Base-by-base conservation (phyloP, 2,888 invertebrate species). In the Sarcophaga carnaria region DNA sequence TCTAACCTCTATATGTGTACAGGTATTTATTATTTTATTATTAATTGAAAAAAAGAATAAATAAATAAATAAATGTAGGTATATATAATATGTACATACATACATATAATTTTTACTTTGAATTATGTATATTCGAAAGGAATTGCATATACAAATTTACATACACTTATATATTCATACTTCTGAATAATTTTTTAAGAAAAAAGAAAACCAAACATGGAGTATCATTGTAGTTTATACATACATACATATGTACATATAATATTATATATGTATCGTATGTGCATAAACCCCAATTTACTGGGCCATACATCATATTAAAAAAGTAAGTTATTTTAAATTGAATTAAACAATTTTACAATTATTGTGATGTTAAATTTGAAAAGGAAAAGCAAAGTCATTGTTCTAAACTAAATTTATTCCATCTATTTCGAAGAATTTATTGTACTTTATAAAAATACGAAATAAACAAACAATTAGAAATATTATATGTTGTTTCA, bases 341-440 rank as follows among this genome's bases (percentile, higher is more conserved):
- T 37, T 37, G 37, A 37, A 37, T 37, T 37, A 37, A 37, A 37
- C 37, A 45, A 63, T 67, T 27, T 25, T 67, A 60, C 59, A 82
- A 79, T 79, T 79, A 90, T 91, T 91, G 91, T 91, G 91, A 91
- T 91, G 91, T 91, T 91, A 90, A 90, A 90, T 78, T 37, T 37
- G 64, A 72, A 72, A 80, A 60, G 11, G 47, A 60, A 64, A 25
- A 76, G 62, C n/a, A 64, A 67, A 72, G 74, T 49, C 45, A 62
- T 84, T 77, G 81, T 87, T 87, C 84, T 84, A 80, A 83, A 79
- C 76, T 87, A 80, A 80, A 81, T 78, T 83, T 83, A 83, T 85
- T 83, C 79, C 79, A 85, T 66, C 80, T 87, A 83, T 85, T 84
- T 87, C 87, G 87, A 87, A 63, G 79, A 84, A 76, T 84, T 85